These are phyloP conservation scores for Euura saliciscinereae DNA, from an alignment of 1,140 invertebrate genomes.

Conservation along the genomic window DNA sequence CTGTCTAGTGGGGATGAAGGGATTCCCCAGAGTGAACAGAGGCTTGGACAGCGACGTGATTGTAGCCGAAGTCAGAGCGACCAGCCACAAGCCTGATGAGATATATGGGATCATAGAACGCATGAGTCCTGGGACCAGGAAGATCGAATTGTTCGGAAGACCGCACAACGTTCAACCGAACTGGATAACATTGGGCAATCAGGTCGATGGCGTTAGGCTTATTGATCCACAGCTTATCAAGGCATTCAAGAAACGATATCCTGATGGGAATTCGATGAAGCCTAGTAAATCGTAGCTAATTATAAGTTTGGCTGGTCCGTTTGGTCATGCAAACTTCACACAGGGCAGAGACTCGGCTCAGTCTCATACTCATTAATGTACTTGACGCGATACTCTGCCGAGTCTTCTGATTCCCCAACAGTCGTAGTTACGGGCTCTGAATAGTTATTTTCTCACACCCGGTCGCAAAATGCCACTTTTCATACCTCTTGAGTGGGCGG, in stretches of 20 bases:
- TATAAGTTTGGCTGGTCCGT: background rate
- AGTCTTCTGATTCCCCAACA: too few species aligned
- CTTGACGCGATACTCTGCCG: too few species aligned
- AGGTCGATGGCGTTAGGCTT: constrained; percentile 92
- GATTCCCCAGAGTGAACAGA: constrained; percentile 89
- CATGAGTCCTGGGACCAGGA: constrained; percentile 89
- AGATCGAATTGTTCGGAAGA: constrained; percentile 96
- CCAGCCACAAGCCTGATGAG: constrained; percentile 98
- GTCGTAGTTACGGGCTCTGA: too few species aligned
- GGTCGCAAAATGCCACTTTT: too few species aligned
- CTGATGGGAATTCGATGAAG: constrained; percentile 89
- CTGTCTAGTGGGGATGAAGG: constrained; percentile 96
- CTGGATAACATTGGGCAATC: constrained; percentile 97
- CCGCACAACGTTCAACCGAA: constrained; percentile 98
- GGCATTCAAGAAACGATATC: constrained; percentile 89
- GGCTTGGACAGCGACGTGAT: constrained; percentile 98
- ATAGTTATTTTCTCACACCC: too few species aligned
- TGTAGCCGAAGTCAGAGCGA: constrained; percentile 96
- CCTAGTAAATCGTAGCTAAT: constrained; percentile 47
- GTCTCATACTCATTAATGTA: too few species aligned
- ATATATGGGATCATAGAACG: constrained; percentile 93
- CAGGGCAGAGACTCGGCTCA: too few species aligned
- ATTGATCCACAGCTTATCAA: constrained; percentile 92
- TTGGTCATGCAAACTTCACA: too few species aligned
- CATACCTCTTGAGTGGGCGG: too few species aligned